Evolutionary conservation across 2,888 invertebrate genomes (phyloP).

Genomic region (Drosophila barbarae): DNA sequence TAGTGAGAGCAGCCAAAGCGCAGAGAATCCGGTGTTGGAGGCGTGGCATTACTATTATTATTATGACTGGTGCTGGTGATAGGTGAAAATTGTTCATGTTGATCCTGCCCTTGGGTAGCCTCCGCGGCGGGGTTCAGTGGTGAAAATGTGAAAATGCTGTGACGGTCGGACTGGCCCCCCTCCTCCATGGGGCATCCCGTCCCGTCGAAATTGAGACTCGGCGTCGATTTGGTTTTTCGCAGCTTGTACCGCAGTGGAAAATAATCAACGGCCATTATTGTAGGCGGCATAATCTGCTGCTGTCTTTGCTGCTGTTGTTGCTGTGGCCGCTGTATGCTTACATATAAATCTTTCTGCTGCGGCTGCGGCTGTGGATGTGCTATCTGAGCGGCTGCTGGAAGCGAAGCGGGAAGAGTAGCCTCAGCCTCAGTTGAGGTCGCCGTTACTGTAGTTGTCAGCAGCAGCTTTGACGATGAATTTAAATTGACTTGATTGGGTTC

Average conservation of each 20-base stretch:
- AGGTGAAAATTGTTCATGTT: constrained; percentile 48
- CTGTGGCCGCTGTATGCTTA: no score
- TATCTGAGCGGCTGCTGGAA: constrained; percentile 52
- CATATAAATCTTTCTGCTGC: background rate
- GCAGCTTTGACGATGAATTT: constrained; percentile 61
- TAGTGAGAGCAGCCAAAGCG: constrained; percentile 88
- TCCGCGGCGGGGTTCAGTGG: constrained; percentile 47
- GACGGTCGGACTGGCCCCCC: constrained; percentile 26
- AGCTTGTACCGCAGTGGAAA: constrained; percentile 40
- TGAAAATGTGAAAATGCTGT: constrained; percentile 28
- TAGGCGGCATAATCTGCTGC: constrained; percentile 62
- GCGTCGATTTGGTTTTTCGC: constrained; percentile 69
- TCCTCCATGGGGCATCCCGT: constrained; percentile 31
- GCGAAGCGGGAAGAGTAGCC: constrained; percentile 40
- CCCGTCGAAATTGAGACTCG: constrained; percentile 51
- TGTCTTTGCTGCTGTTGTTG: constrained; percentile 14
- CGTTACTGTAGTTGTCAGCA: constrained; percentile 29
- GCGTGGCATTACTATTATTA: constrained; percentile 19
- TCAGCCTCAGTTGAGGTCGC: constrained; percentile 54
- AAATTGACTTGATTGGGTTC: constrained; percentile 74
- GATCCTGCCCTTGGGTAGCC: constrained; percentile 39
- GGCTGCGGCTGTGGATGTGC: constrained; percentile 26
- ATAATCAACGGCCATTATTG: constrained; percentile 39
- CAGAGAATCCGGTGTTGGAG: constrained; percentile 60
- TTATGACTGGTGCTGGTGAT: constrained; percentile 19